phyloP scores from a whole-genome alignment of 1,140 invertebrate genomes.

The Mya arenaria region DNA sequence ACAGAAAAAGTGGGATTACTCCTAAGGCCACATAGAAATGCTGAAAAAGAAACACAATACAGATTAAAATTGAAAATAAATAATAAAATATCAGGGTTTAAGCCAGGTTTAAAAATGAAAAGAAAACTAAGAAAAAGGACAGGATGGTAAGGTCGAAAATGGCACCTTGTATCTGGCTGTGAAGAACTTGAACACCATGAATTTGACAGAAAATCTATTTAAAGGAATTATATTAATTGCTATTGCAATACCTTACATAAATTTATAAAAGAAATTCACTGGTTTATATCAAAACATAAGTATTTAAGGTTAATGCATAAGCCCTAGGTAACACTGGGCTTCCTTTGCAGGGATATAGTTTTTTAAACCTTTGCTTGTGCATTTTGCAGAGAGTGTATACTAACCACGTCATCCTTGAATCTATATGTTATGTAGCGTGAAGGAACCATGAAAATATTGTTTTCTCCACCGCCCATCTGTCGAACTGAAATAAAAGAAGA shows the following conservation, averaged over 20 bases:
- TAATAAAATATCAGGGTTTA: not conserved
- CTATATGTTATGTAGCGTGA: not conserved
- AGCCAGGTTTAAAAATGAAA: not conserved
- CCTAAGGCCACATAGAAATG: not conserved
- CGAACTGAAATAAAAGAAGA: not conserved
- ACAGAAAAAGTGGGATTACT: not conserved
- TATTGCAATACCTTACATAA: no score
- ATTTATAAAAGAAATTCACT: no score
- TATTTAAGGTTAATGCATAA: no score
- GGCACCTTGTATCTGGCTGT: not conserved
- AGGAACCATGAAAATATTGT: not conserved
- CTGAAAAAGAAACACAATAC: no score
- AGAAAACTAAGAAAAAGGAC: not conserved
- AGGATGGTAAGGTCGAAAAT: not conserved
- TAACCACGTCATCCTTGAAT: not conserved
- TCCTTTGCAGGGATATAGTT: no score
- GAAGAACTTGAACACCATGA: not conserved
- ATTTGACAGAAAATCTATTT: not conserved
- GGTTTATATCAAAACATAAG: no score
- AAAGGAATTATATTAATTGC: not conserved
- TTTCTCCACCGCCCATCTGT: not conserved
- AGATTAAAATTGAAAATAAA: not conserved
- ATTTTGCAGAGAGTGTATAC: no score
- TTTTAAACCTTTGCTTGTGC: no score
- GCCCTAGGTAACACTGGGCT: no score